Percentiles rank a stretch among this genome's conserved stretches.
Conservation (phyloP, 2,888 invertebrate genomes). For the Eumerus sabulonum region DNA sequence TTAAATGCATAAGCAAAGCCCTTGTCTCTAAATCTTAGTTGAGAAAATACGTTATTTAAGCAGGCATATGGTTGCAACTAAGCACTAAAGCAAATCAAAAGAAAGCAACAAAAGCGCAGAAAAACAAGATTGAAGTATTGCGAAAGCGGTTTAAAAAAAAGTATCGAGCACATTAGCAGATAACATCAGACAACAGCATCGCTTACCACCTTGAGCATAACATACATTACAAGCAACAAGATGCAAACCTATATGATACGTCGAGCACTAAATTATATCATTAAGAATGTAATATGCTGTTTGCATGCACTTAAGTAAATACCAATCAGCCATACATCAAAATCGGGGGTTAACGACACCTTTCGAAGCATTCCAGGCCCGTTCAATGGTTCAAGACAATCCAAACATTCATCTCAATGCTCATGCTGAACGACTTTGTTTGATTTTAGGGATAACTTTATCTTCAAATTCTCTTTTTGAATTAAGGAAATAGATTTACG, state of each 20-base stretch:
- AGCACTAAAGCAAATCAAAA: slow-evolving; percentile 13
- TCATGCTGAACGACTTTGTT: slow-evolving; percentile 51
- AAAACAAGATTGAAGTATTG: not conserved
- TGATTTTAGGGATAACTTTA: too few relatives aligned
- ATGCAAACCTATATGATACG: slow-evolving; percentile 22
- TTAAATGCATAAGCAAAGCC: slow-evolving; percentile 57
- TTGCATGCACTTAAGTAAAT: slow-evolving; percentile 36
- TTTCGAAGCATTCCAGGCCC: slow-evolving; percentile 34
- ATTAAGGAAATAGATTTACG: slow-evolving; percentile 22
- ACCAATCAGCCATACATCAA: slow-evolving; percentile 38
- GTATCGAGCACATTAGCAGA: slow-evolving; percentile 14
- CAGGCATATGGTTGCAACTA: slow-evolving; percentile 20
- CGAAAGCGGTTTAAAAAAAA: slow-evolving; percentile 2
- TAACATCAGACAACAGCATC: slow-evolving; percentile 17
- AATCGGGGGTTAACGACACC: slow-evolving; percentile 21
- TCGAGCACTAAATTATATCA: not conserved
- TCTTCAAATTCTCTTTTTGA: slow-evolving; percentile 3
- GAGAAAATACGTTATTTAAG: not conserved
- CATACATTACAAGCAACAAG: slow-evolving; percentile 28
- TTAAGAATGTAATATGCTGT: slow-evolving; percentile 2
- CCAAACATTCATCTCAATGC: too few relatives aligned
- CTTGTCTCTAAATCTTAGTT: not conserved
- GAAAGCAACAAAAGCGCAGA: slow-evolving; percentile 1
- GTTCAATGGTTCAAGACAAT: slow-evolving; percentile 31
- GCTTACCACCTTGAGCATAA: slow-evolving; percentile 29